Evolutionary conservation across 2,888 invertebrate genomes (phyloP), one percentile per base, ranked within the genome.

Genomic region (Argyresthia albistria): DNA sequence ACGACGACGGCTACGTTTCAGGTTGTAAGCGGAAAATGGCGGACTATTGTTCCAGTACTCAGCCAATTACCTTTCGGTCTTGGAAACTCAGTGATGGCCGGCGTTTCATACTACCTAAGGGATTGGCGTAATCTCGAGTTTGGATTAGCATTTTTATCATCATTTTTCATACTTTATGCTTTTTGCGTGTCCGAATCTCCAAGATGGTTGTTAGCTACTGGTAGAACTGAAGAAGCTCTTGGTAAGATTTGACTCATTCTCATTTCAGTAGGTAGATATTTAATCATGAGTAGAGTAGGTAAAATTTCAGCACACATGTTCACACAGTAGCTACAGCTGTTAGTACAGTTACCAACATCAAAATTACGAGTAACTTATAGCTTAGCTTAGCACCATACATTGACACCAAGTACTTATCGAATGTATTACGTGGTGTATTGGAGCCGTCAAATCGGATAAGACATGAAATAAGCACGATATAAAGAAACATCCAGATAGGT

Each of bases 101-200:
- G 70, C 2, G 60, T 91, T 10, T 89, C 91, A 0, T 91, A 89
- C 62, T 82, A 79, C 64, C 65, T 90, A 6, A 73, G 91, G 60
- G 90, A 91, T 63, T 92, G 92, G 92, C 82, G 91, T 56, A 72
- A 87, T 56, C 70, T 92, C 10, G 90, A 91, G 65, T 74, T 91
- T 35, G 73, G 80, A 7, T 69, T 91, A 51, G 89, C 90, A 1
- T 57, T 77, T 1, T 59, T 90, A 14, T 89, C 90, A 15, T 73
- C 83, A n/a, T 46, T 88, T 1, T 90, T 74, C 58, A 68, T 90
- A 36, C 55, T 75, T 0, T 84, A 80, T 61, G 79, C 77, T 73
- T 81, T 89, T 74, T 73, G 81, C 46, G 66, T 91, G 60, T 88
- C 90, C 0, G 92, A 92, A 70, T 91, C 91, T 0, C 91, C 91